Evolutionary conservation across 2,113 vertebrate genomes (phyloP).

Genomic region (Gavia stellata): DNA sequence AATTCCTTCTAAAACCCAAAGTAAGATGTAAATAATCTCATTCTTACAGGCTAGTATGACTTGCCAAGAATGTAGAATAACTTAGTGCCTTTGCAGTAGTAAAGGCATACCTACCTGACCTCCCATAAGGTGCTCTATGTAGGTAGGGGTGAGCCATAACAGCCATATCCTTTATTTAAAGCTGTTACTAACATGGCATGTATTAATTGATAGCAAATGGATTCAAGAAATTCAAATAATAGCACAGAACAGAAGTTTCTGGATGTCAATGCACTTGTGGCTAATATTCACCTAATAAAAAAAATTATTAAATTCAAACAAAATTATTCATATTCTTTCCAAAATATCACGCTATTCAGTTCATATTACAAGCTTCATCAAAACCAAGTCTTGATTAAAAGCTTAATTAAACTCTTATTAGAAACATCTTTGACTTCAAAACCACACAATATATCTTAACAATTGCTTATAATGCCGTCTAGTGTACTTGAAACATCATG

Average conservation of each 20-base stretch:
- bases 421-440: neutral
- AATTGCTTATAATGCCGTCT: neutral
- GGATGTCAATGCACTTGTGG: neutral
- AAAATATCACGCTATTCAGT: neutral
- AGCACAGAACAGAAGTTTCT: neutral
- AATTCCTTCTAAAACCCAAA: neutral
- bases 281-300: neutral
- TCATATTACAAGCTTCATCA: neutral
- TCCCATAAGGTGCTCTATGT: neutral
- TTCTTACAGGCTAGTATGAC: neutral
- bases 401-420: neutral
- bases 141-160: neutral
- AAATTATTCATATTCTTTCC: neutral
- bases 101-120: neutral
- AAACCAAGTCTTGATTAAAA: neutral
- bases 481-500: neutral
- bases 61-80: neutral
- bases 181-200: neutral
- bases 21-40: neutral
- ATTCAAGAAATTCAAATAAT: neutral
- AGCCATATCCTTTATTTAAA: neutral
- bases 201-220: neutral
- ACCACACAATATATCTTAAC: neutral
- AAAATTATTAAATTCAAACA: neutral
- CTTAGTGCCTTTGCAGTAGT: neutral